Conservation (phyloP, 2,888 invertebrate genomes). For the Clistopyga incitator region DNA sequence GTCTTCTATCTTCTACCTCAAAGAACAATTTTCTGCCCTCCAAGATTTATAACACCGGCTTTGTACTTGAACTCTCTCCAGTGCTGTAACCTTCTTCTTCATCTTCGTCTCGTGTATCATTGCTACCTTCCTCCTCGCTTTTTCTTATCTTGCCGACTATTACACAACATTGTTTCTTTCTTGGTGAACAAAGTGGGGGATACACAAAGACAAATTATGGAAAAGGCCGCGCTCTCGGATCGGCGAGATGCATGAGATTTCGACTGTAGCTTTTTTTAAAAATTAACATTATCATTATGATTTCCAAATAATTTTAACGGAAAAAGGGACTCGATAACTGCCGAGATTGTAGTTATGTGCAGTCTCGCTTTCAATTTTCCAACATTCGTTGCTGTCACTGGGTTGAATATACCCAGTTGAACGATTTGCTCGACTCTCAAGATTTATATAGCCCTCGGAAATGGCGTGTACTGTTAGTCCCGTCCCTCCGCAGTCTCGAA, state of each 20-base stretch:
- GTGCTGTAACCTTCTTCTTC: slow-evolving; percentile 54
- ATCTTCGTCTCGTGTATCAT: slow-evolving; percentile 24
- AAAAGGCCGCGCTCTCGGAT: background rate
- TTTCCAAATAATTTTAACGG: too few species aligned
- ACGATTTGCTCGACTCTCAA: slow-evolving; percentile 70
- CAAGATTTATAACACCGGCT: slow-evolving; percentile 78
- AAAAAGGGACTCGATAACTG: background rate
- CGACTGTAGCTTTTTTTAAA: too few species aligned
- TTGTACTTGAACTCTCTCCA: slow-evolving; percentile 30
- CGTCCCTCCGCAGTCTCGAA: slow-evolving; percentile 69
- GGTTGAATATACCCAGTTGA: slow-evolving; percentile 38
- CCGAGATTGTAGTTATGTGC: background rate
- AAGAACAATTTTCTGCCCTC: slow-evolving; percentile 82
- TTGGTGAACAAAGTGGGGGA: background rate
- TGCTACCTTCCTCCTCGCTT: slow-evolving; percentile 7
- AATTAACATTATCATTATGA: too few species aligned
- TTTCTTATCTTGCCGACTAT: background rate
- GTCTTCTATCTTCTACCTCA: slow-evolving; percentile 76
- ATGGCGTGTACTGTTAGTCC: slow-evolving; percentile 80
- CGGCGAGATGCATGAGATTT: background rate
- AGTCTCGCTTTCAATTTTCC: background rate
- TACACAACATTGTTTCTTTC: background rate
- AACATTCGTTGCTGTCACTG: background rate
- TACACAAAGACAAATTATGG: background rate
- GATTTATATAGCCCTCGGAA: slow-evolving; percentile 73